Evolutionary conservation across 2,797 vertebrate genomes (phyloP).

Genomic region (Aplochiton taeniatus): DNA sequence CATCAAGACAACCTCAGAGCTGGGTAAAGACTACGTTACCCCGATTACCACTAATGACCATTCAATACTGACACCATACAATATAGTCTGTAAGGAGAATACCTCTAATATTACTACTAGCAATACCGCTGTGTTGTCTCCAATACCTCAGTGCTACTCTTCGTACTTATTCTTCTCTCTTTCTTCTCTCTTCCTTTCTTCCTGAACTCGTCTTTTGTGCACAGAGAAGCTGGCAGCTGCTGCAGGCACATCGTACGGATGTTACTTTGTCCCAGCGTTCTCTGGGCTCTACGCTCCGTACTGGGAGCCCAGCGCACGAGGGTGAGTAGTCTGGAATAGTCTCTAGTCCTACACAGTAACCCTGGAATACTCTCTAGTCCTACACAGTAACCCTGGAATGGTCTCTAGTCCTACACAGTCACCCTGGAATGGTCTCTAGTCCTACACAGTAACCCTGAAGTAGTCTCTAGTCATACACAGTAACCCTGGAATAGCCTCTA

Average conservation of each 20-base stretch:
- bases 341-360: background rate
- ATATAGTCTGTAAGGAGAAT: no score
- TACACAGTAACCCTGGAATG: no score
- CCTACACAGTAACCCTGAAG: no score
- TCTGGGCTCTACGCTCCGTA: constrained; percentile 97
- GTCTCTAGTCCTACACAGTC: background rate
- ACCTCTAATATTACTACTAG: no score
- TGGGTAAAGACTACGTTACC: constrained; percentile 76
- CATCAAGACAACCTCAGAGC: constrained; percentile 81
- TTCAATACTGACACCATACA: no score
- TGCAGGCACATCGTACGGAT: constrained; percentile 92
- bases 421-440: no score
- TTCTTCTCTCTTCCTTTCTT: no score
- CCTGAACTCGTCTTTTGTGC: background rate
- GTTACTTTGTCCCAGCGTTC: constrained; percentile 97
- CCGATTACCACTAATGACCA: no score
- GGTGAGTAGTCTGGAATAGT: constrained; percentile 70
- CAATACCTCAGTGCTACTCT: background rate
- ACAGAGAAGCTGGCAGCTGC: constrained; percentile 90
- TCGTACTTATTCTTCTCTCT: no score
- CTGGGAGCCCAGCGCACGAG: constrained; percentile 96
- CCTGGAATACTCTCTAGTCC: no score
- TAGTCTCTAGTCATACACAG: background rate
- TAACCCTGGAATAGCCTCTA: no score
- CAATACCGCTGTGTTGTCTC: no score